Evolutionary conservation across 2,888 invertebrate species (phyloP).

Genomic region (Pandemis heparana): DNA sequence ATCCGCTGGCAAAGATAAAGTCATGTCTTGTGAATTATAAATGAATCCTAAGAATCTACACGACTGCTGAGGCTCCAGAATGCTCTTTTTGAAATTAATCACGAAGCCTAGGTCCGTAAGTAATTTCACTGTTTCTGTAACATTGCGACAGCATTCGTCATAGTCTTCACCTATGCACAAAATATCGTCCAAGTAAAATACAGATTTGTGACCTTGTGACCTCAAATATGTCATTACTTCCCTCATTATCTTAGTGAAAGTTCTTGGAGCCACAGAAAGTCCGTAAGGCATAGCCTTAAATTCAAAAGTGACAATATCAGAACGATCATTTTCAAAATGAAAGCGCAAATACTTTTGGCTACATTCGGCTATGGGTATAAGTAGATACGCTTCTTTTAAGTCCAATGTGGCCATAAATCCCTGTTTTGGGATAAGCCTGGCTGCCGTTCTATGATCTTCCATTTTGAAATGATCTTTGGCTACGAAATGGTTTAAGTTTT

Average conservation of each 20-base stretch:
- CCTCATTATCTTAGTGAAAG: constrained; percentile 16
- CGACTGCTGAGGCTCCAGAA: background rate
- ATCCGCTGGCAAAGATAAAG: background rate
- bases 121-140: background rate
- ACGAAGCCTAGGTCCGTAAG: background rate
- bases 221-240: constrained; percentile 7
- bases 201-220: constrained; percentile 1
- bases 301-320: too few relatives aligned
- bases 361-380: too few relatives aligned
- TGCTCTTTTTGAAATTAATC: background rate
- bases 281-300: too few relatives aligned
- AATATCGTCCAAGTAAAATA: constrained; percentile 13
- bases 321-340: too few relatives aligned
- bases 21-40: background rate
- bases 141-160: background rate
- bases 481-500: too few relatives aligned
- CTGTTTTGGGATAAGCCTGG: too few relatives aligned
- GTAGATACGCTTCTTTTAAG: too few relatives aligned
- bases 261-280: constrained; percentile 3
- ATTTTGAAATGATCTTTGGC: too few relatives aligned
- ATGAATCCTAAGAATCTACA: background rate
- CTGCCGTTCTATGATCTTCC: too few relatives aligned
- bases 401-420: too few relatives aligned
- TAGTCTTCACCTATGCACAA: constrained; percentile 8
- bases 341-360: too few relatives aligned